Percentiles rank a stretch among this genome's conserved stretches.
phyloP scores from a whole-genome alignment of 2,797 vertebrate genomes.

The Molothrus ater region DNA sequence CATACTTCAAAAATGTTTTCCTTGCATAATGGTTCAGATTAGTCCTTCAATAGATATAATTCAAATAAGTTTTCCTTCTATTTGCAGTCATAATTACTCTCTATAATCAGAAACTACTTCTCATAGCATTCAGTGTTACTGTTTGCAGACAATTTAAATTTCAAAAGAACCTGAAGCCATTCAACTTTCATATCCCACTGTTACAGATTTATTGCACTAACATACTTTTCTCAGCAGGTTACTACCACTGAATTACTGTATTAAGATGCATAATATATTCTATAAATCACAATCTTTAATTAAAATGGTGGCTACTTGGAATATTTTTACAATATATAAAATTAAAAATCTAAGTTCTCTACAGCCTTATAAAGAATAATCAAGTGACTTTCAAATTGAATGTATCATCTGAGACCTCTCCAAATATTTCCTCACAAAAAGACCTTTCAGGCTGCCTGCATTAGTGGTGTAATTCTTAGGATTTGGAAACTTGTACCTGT shows the following conservation, averaged over 20 bases:
- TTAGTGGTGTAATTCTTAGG: not conserved
- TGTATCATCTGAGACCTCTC: not conserved
- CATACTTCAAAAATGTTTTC: not conserved
- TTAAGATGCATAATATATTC: conserved; percentile 33
- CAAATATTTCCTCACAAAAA: not conserved
- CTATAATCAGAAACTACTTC: not conserved
- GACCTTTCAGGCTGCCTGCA: not conserved
- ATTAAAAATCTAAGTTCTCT: not conserved
- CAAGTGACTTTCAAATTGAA: not conserved
- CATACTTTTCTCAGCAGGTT: conserved; percentile 2
- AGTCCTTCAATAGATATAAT: not conserved
- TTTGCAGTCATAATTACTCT: not conserved
- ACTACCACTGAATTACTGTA: not conserved
- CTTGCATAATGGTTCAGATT: not conserved
- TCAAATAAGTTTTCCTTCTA: not conserved
- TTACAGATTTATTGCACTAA: not conserved
- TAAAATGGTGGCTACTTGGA: not conserved
- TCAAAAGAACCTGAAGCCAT: not conserved
- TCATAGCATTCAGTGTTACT: not conserved
- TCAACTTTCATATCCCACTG: not conserved
- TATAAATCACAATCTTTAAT: conserved; percentile 47
- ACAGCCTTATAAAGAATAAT: not conserved
- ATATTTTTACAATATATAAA: not conserved
- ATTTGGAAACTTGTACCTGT: not conserved
- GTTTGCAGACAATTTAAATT: not conserved